These are phyloP conservation scores for Eurytoma californica DNA, from an alignment of 2,888 invertebrate genomes.

Conservation along the genomic window DNA sequence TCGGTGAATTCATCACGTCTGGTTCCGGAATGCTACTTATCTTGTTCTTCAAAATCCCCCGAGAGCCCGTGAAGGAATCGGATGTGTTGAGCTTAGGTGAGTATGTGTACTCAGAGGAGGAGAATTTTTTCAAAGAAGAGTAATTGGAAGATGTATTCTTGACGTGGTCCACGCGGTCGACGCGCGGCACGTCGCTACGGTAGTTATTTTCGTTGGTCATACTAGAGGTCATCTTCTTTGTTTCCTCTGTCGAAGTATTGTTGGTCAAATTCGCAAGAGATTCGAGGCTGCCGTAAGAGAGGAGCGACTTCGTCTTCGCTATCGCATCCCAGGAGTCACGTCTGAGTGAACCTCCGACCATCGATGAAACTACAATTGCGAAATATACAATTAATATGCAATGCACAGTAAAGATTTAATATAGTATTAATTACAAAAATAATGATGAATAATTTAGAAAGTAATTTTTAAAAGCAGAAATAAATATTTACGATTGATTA, in stretches of 20 bases:
- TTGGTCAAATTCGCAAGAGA: conserved; percentile 83
- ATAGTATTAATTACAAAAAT: too few relatives aligned
- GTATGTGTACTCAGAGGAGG: conserved; percentile 63
- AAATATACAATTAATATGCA: background rate
- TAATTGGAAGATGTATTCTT: conserved; percentile 65
- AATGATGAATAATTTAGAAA: too few relatives aligned
- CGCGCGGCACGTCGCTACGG: conserved; percentile 62
- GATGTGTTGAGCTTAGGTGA: conserved; percentile 61
- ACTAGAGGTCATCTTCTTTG: conserved; percentile 50
- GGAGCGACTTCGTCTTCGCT: conserved; percentile 86
- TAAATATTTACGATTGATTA: too few relatives aligned
- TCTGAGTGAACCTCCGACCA: conserved; percentile 78
- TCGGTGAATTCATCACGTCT: conserved; percentile 57
- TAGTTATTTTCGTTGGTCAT: conserved; percentile 60
- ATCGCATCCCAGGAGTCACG: conserved; percentile 90
- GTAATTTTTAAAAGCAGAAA: too few relatives aligned
- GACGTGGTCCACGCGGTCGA: conserved; percentile 63
- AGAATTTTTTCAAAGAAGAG: conserved; percentile 60
- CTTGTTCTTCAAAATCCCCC: conserved; percentile 72
- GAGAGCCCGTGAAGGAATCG: conserved; percentile 64
- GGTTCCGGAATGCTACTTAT: conserved; percentile 31
- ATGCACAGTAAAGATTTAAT: too few relatives aligned
- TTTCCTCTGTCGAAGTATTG: conserved; percentile 77
- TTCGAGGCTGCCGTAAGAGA: conserved; percentile 83
- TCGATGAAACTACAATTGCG: conserved; percentile 77